Evolutionary conservation across 2,113 vertebrate genomes (phyloP).

Genomic region (Tricholaema leucomelas): DNA sequence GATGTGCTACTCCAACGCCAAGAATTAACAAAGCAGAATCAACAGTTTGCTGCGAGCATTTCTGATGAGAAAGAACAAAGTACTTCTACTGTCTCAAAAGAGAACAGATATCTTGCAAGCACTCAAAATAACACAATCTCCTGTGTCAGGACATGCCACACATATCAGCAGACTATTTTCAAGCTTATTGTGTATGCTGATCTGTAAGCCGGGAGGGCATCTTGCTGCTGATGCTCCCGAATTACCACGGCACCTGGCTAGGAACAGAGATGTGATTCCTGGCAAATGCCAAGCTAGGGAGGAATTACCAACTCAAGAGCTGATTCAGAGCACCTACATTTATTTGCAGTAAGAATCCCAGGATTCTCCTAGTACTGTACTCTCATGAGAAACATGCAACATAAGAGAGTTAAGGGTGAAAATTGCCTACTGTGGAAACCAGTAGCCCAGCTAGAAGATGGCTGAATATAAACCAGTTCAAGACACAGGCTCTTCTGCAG

Average conservation of each 20-base stretch:
- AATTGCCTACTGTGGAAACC: neutral
- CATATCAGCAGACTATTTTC: neutral
- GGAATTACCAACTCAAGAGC: neutral
- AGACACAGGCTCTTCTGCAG: neutral
- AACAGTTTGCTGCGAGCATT: constrained; percentile 16
- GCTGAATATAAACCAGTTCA: neutral
- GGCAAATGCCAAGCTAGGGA: neutral
- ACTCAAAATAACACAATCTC: neutral
- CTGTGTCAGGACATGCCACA: neutral
- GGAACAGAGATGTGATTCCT: neutral
- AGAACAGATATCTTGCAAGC: neutral
- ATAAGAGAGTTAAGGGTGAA: neutral
- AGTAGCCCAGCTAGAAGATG: neutral
- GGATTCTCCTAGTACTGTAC: neutral
- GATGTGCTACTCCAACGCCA: neutral
- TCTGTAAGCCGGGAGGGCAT: neutral
- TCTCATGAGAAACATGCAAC: neutral
- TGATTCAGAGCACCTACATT: neutral
- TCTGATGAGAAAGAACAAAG: constrained; percentile 14
- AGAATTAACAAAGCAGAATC: constrained; percentile 5
- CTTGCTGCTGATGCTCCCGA: neutral
- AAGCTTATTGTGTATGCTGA: neutral
- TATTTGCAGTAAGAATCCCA: neutral
- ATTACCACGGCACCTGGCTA: neutral
- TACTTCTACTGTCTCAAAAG: neutral